A percentile compares a stretch with the other conserved stretches of the same genome.
Conservation (phyloP, 23 tunicate species). For the Trididemnum nubilum region DNA sequence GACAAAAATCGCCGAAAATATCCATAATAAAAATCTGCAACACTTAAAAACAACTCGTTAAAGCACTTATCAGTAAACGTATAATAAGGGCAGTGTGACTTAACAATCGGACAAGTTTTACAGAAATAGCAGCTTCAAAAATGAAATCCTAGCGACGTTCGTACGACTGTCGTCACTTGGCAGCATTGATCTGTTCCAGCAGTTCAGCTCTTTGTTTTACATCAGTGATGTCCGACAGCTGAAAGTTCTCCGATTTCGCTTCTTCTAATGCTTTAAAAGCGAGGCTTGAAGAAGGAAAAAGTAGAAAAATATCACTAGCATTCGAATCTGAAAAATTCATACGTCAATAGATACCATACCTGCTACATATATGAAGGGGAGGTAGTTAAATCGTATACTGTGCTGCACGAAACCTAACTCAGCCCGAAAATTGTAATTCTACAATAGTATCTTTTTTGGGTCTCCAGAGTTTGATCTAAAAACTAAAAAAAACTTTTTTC, state of each 20-base stretch:
- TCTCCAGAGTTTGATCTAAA: no score
- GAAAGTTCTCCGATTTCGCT: neutral
- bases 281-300: conserved; percentile 25
- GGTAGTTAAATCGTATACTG: neutral
- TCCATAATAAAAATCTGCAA: neutral
- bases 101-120: neutral
- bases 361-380: neutral
- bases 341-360: no score
- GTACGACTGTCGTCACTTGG: neutral
- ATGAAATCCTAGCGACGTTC: neutral
- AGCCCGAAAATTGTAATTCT: no score
- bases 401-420: no score
- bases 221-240: neutral
- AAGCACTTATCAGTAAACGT: neutral
- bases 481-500: no score
- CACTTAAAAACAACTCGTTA: neutral
- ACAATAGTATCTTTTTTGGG: no score
- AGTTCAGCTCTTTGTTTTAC: neutral
- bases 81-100: neutral
- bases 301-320: conserved; percentile 7
- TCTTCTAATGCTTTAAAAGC: conserved; percentile 14
- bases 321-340: neutral
- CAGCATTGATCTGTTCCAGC: conserved; percentile 17
- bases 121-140: neutral
- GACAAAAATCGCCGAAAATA: no score